These are phyloP conservation scores for Latrodectus elegans DNA, from an alignment of 2,888 invertebrate genomes.

Conservation along the genomic window DNA sequence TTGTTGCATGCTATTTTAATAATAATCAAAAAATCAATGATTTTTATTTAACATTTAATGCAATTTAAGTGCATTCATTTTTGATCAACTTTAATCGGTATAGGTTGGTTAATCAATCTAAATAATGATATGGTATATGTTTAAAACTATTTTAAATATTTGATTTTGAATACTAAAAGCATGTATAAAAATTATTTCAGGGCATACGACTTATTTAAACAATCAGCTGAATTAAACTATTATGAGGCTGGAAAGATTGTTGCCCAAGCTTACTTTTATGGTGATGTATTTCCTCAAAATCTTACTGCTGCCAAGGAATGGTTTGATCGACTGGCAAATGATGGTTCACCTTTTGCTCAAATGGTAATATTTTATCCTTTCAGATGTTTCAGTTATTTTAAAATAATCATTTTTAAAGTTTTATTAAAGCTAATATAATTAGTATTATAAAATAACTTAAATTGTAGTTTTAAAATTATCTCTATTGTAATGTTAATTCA, in stretches of 20 bases:
- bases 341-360: conserved; percentile 91
- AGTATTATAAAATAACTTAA: background rate
- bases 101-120: too few relatives aligned
- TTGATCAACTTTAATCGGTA: too few relatives aligned
- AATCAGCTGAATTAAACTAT: conserved; percentile 88
- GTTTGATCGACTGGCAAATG: conserved; percentile 83
- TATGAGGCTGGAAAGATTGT: conserved; percentile 86
- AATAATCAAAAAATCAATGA: too few relatives aligned
- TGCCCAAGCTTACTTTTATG: conserved; percentile 92
- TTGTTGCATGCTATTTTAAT: too few relatives aligned
- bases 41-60: too few relatives aligned
- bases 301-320: conserved; percentile 84
- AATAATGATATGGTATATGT: too few relatives aligned
- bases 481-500: too few relatives aligned
- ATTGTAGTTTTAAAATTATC: background rate
- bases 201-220: conserved; percentile 85
- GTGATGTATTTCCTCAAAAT: conserved; percentile 86
- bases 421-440: background rate
- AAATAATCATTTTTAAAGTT: background rate
- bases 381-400: background rate
- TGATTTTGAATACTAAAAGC: background rate
- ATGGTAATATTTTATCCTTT: conserved; percentile 79
- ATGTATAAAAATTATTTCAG: conserved; percentile 45
- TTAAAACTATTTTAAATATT: too few relatives aligned
- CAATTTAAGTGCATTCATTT: too few relatives aligned